Conservation (phyloP, 2,797 vertebrate species). For the Notolabrus celidotus region DNA sequence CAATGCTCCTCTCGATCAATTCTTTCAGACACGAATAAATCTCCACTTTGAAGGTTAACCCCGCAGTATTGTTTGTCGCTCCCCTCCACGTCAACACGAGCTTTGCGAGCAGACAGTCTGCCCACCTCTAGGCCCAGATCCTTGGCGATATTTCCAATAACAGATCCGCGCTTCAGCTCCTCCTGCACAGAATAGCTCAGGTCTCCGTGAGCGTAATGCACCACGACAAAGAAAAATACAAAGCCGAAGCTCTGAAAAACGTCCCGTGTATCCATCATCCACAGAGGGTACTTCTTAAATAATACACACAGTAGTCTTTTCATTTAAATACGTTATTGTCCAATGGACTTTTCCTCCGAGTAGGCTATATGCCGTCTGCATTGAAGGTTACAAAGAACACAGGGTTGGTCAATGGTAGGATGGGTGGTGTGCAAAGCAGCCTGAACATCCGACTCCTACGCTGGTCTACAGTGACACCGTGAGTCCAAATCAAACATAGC, state of each 20-base stretch:
- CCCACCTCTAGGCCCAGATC: conserved; percentile 68
- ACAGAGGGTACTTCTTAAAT: fast-evolving
- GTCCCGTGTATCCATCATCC: neutral
- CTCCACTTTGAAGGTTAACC: conserved; percentile 66
- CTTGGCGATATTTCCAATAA: conserved; percentile 77
- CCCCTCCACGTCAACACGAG: conserved; percentile 70
- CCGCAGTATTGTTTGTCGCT: conserved; percentile 53
- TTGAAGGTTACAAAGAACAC: neutral
- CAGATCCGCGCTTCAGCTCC: conserved; percentile 76
- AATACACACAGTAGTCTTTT: neutral
- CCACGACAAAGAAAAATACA: conserved; percentile 41
- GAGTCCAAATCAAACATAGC: conserved; percentile 35
- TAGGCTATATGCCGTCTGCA: neutral
- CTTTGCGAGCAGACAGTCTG: conserved; percentile 60
- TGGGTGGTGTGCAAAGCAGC: conserved; percentile 26
- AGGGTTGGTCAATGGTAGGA: neutral
- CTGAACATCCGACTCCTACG: neutral
- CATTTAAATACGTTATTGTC: fast-evolving
- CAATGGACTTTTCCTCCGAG: neutral
- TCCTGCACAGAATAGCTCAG: conserved; percentile 74
- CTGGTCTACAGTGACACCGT: conserved; percentile 68
- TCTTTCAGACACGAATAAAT: conserved; percentile 59
- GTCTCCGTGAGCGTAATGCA: conserved; percentile 58
- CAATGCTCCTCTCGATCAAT: conserved; percentile 80
- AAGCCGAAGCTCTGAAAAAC: conserved; percentile 9